Base-by-base conservation (phyloP, 2,888 invertebrate genomes). In the Macrosoma leucophasiata region DNA sequence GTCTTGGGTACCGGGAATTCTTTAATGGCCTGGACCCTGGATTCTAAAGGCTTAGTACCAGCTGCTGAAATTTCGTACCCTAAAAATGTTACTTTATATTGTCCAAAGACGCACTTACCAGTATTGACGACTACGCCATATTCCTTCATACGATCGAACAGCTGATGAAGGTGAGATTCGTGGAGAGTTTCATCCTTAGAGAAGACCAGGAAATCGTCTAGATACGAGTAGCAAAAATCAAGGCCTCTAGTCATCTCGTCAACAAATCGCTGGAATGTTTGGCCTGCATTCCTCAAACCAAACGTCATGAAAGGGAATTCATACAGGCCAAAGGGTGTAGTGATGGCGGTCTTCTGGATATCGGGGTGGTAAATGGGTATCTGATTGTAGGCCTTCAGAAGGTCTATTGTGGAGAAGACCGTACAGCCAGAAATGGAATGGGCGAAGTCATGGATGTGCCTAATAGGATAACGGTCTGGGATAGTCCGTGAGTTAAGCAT, bases 221-320 rank as follows among this genome's bases (percentile, higher is more conserved):
- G 29, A 15, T 67, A 66, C 0, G 41, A 26, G 31, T 44, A 59
- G 8, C 12, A 28, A 14, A 36, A 36, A 14, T 36, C 36, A 1
- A 43, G 26, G 0, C 36, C 43, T 11, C 25, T 9, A 3, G 25
- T 9, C 3, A 36, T 22, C 17, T 50, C 43, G 20, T 66, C 54
- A 2, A 72, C 55, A 19, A 65, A 64, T 1, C 62, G 45, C 35
- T 69, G 62, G 45, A 75, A 60, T 0, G 67, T 65, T 37, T 74
- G 64, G 2, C 59, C 61, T 1, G 73, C 66, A 36, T 77, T 73
- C 3, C 64, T 26, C 0, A 74, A 46, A 1, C 72, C 69, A 13
- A 69, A 72, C 0, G 46, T 42, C 58, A 62, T 58, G 3, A 15
- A 33, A 0, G 48, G 34, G 24, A 59, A 66, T 33, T 72, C 59